phyloP scores from a whole-genome alignment of 2,888 invertebrate species.

The Tuberolachnus salignus region DNA sequence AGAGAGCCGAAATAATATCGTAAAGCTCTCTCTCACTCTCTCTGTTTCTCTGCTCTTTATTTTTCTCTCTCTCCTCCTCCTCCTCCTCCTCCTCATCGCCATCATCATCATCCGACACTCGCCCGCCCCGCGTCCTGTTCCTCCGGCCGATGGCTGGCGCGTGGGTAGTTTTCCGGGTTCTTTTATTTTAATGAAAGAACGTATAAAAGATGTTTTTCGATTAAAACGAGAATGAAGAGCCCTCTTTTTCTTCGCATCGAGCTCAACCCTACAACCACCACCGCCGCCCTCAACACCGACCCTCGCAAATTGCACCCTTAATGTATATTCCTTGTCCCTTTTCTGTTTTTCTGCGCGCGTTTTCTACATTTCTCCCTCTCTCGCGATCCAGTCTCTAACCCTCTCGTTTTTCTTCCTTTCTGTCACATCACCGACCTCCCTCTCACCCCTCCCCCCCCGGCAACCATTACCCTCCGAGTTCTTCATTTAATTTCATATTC shows the following conservation, averaged over 20 bases:
- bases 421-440: slow-evolving; percentile 36
- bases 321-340: slow-evolving; percentile 57
- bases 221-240: slow-evolving; percentile 56
- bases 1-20: slow-evolving; percentile 55
- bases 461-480: slow-evolving; percentile 37
- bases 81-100: not conserved
- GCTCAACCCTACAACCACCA: slow-evolving; percentile 4
- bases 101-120: no score
- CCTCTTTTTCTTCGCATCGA: slow-evolving; percentile 50
- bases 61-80: slow-evolving; percentile 11
- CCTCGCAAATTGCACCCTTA: slow-evolving; percentile 56
- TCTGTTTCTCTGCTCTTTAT: not conserved
- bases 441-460: not conserved
- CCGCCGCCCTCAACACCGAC: slow-evolving; percentile 13
- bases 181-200: slow-evolving; percentile 56
- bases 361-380: slow-evolving; percentile 41
- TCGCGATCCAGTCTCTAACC: slow-evolving; percentile 6
- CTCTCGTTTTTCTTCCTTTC: slow-evolving; percentile 54
- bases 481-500: slow-evolving; percentile 52
- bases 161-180: slow-evolving; percentile 46
- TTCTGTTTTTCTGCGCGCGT: slow-evolving; percentile 55
- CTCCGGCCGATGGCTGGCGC: not conserved
- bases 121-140: not conserved
- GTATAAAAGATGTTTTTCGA: slow-evolving; percentile 56
- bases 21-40: slow-evolving; percentile 32